Evolutionary conservation across 2,888 invertebrate genomes (phyloP).

Genomic region (Ormyrus labotus): DNA sequence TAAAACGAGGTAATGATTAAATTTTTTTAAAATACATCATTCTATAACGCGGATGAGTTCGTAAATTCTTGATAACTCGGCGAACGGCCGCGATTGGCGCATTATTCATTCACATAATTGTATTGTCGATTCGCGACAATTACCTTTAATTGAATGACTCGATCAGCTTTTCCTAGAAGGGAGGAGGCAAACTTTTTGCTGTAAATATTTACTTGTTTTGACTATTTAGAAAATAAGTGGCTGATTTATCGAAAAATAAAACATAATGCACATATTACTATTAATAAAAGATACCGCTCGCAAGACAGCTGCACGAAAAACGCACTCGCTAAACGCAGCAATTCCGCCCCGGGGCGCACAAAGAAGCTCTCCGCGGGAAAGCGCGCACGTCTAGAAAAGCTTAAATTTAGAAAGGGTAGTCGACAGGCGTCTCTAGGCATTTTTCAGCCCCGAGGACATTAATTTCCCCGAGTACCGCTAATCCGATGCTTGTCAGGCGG

Average conservation of each 20-base stretch:
- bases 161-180: not conserved
- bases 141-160: not conserved
- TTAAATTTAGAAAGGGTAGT: constrained; percentile 19
- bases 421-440: not conserved
- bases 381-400: not conserved
- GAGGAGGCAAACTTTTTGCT: not conserved
- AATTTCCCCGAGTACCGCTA: constrained; percentile 9
- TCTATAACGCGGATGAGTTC: no score
- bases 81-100: not conserved
- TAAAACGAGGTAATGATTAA: no score
- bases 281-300: no score
- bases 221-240: not conserved
- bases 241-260: not conserved
- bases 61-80: not conserved
- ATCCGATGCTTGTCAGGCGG: not conserved
- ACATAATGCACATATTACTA: no score
- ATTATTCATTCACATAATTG: not conserved
- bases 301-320: not conserved
- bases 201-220: no score
- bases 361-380: not conserved
- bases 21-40: no score
- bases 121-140: not conserved
- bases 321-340: constrained; percentile 3
- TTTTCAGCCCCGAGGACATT: constrained; percentile 7
- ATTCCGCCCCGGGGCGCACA: not conserved